Evolutionary conservation across 2,797 vertebrate species (phyloP).

Genomic region (Ctenosaura bakeri): DNA sequence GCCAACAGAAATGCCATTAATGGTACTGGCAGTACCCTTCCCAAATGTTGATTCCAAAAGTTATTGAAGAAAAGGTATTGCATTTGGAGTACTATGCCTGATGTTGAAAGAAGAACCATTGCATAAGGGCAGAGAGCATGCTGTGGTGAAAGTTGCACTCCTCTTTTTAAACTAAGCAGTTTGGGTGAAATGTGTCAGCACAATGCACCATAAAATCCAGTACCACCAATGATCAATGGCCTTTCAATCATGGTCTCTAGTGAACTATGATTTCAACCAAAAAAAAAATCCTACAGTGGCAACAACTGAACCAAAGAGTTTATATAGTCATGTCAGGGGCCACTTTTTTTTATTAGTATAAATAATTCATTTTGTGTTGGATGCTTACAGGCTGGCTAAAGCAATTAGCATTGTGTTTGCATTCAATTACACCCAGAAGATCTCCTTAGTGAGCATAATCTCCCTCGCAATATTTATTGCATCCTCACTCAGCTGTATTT

Average conservation of each 20-base stretch:
- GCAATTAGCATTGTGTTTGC: constrained; percentile 51
- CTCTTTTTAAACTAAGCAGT: not conserved
- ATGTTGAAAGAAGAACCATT: too few species aligned
- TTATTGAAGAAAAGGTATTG: not conserved
- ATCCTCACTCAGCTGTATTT: constrained; percentile 26
- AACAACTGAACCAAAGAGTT: constrained; percentile 57
- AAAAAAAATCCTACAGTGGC: constrained; percentile 35
- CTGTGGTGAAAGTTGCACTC: not conserved
- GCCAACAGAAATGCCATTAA: not conserved
- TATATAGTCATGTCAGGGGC: constrained; percentile 53
- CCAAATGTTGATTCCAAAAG: not conserved
- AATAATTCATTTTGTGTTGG: constrained; percentile 65
- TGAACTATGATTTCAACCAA: constrained; percentile 31
- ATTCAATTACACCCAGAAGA: constrained; percentile 46
- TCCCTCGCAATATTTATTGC: constrained; percentile 55
- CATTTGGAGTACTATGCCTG: not conserved
- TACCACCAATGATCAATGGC: not conserved
- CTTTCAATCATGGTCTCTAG: constrained; percentile 27
- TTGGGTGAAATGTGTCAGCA: not conserved
- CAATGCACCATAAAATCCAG: too few species aligned
- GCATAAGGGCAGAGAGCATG: too few species aligned
- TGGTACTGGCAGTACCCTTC: not conserved
- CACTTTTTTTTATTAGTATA: constrained; percentile 55
- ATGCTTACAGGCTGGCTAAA: constrained; percentile 56
- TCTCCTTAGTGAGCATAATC: constrained; percentile 41